Percentiles rank a stretch among this genome's conserved stretches.
phyloP scores from a whole-genome alignment of 2,888 invertebrate genomes.

The Heliconius erato region DNA sequence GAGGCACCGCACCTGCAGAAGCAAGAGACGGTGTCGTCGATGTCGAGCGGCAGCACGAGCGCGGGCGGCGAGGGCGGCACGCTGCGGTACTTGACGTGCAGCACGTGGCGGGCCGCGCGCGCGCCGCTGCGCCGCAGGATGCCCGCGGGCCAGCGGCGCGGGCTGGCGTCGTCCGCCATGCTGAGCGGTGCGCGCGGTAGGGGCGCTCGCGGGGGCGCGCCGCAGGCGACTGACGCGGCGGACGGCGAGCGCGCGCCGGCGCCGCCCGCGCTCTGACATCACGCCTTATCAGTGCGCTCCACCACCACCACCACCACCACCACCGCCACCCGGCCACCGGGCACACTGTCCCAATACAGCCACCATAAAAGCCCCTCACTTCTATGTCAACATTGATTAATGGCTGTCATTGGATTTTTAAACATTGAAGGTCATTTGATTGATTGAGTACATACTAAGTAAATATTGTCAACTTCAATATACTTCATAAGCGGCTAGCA shows the following conservation, averaged over 20 bases:
- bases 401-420: not conserved
- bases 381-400: not conserved
- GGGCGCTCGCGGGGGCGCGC: conserved; percentile 52
- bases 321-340: not conserved
- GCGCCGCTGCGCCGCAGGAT: conserved; percentile 75
- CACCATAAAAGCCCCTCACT: not conserved
- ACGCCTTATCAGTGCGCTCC: conserved; percentile 68
- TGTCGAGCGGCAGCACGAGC: conserved; percentile 82
- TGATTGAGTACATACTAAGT: not conserved
- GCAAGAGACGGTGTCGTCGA: conserved; percentile 91
- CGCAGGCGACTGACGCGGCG: conserved; percentile 54
- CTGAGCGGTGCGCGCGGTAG: conserved; percentile 42
- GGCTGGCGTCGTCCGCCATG: conserved; percentile 57
- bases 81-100: conserved; percentile 78
- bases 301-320: conserved; percentile 41
- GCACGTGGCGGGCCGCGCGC: conserved; percentile 71
- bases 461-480: not conserved
- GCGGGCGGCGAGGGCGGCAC: conserved; percentile 62
- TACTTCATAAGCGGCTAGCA: not conserved
- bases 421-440: not conserved
- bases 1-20: conserved; percentile 90
- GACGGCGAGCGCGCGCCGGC: conserved; percentile 53
- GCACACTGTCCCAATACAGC: not conserved
- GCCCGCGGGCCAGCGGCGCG: conserved; percentile 73
- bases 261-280: conserved; percentile 64